phyloP scores from a whole-genome alignment of 2,113 vertebrate genomes.

The Thryonomys swinderianus region DNA sequence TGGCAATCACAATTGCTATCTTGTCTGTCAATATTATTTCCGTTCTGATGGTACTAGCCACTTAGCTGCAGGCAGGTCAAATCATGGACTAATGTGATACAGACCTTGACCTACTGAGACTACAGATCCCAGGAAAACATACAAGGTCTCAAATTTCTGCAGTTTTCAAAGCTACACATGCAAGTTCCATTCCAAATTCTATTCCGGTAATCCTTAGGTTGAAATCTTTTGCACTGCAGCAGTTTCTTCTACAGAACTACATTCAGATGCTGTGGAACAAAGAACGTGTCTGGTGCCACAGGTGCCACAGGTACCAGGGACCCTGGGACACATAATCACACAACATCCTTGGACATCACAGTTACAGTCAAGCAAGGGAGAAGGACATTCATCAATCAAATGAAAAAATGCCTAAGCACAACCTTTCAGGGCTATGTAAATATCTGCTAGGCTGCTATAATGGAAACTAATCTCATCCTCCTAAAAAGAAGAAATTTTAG shows the following conservation, averaged over 20 bases:
- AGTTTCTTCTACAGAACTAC: slow-evolving; percentile 35
- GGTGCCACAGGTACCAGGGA: background rate
- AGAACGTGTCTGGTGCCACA: background rate
- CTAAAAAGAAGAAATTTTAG: background rate
- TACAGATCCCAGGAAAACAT: background rate
- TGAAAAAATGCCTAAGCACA: background rate
- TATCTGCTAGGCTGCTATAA: background rate
- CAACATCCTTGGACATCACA: background rate
- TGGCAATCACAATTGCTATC: slow-evolving; percentile 17
- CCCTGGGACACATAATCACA: background rate
- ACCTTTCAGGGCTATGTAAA: background rate
- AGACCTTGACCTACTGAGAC: background rate
- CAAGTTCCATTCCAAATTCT: background rate
- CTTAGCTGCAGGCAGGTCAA: slow-evolving; percentile 24
- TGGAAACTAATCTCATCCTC: background rate
- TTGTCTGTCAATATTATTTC: background rate
- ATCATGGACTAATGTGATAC: background rate
- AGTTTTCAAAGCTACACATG: background rate
- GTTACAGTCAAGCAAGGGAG: background rate
- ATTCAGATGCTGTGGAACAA: background rate
- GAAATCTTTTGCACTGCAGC: background rate
- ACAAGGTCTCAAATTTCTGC: background rate
- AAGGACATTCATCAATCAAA: background rate
- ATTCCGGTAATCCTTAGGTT: background rate
- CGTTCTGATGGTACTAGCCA: slow-evolving; percentile 16